These are phyloP conservation scores for Harpalus rubripes DNA, from an alignment of 2,888 invertebrate genomes.

Conservation along the genomic window DNA sequence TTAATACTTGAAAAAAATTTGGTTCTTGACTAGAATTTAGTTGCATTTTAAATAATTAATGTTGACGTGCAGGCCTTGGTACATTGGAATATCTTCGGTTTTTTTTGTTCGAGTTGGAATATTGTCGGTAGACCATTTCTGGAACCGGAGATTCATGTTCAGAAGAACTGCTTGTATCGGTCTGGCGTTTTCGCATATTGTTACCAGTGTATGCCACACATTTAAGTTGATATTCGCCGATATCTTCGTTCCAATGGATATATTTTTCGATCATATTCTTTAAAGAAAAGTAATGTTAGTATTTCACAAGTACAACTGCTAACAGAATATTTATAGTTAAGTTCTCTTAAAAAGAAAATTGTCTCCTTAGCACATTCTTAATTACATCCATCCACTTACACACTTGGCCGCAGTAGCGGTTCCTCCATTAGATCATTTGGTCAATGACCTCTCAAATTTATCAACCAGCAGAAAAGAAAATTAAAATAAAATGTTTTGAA, in stretches of 20 bases:
- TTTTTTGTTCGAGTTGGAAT: conserved; percentile 36
- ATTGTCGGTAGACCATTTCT: conserved; percentile 36
- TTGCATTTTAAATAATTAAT: conserved; percentile 21
- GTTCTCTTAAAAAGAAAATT: too few relatives aligned
- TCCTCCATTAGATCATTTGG: too few relatives aligned
- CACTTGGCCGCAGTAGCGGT: too few relatives aligned
- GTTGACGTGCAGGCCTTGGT: conserved; percentile 70
- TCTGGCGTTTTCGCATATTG: conserved; percentile 91
- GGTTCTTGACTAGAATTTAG: conserved; percentile 43
- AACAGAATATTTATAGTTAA: too few relatives aligned
- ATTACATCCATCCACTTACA: too few relatives aligned
- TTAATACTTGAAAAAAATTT: conserved; percentile 43
- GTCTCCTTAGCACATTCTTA: too few relatives aligned
- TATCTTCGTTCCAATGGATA: conserved; percentile 98
- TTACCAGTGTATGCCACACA: conserved; percentile 99
- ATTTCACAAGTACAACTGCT: too few relatives aligned
- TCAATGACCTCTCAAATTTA: too few relatives aligned
- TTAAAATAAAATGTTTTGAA: too few relatives aligned
- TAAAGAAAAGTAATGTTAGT: conserved; percentile 66
- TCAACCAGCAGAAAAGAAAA: too few relatives aligned
- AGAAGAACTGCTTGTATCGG: conserved; percentile 75
- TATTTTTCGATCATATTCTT: conserved; percentile 93
- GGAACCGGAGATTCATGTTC: conserved; percentile 72
- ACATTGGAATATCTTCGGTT: conserved; percentile 71
- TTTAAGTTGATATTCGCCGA: conserved; percentile 98